Evolutionary conservation across 2,888 invertebrate genomes (phyloP).

Genomic region (Conistra vaccinii): DNA sequence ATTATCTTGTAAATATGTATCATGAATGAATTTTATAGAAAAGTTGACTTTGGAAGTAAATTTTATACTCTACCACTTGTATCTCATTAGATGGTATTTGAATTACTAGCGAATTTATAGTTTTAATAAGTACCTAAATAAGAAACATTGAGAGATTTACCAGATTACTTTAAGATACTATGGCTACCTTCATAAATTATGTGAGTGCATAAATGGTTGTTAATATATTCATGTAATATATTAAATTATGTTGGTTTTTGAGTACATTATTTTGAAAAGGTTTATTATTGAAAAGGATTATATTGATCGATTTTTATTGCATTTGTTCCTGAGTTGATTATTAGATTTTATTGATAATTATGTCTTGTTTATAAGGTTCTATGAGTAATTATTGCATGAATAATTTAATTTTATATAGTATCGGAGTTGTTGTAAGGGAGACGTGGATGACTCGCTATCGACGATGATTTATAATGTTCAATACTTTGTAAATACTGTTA

Average conservation of each 20-base stretch:
- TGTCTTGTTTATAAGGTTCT: slow-evolving; percentile 84
- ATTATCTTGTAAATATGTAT: slow-evolving; percentile 87
- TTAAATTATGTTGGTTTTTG: slow-evolving; percentile 85
- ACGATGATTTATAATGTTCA: slow-evolving; percentile 41
- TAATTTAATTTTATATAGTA: slow-evolving; percentile 84
- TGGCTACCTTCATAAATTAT: slow-evolving; percentile 87
- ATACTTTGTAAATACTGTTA: slow-evolving; percentile 68
- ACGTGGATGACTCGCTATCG: slow-evolving; percentile 73
- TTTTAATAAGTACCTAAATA: slow-evolving; percentile 82
- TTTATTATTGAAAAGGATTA: slow-evolving; percentile 80
- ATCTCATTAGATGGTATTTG: slow-evolving; percentile 90
- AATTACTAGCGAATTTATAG: slow-evolving; percentile 90
- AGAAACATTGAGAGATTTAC: slow-evolving; percentile 89
- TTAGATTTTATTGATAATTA: slow-evolving; percentile 88
- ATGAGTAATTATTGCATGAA: slow-evolving; percentile 83
- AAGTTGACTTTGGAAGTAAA: slow-evolving; percentile 84
- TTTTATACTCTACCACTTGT: slow-evolving; percentile 89
- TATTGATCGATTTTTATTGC: slow-evolving; percentile 90
- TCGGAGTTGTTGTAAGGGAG: slow-evolving; percentile 80
- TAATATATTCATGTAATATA: slow-evolving; percentile 89
- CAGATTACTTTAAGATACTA: slow-evolving; percentile 88
- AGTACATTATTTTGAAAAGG: slow-evolving; percentile 85
- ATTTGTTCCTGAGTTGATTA: slow-evolving; percentile 91
- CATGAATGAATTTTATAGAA: slow-evolving; percentile 76
- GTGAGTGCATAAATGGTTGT: slow-evolving; percentile 86